These are phyloP conservation scores for Drosophila multiciliata DNA, from an alignment of 2,888 invertebrate genomes.

Conservation along the genomic window DNA sequence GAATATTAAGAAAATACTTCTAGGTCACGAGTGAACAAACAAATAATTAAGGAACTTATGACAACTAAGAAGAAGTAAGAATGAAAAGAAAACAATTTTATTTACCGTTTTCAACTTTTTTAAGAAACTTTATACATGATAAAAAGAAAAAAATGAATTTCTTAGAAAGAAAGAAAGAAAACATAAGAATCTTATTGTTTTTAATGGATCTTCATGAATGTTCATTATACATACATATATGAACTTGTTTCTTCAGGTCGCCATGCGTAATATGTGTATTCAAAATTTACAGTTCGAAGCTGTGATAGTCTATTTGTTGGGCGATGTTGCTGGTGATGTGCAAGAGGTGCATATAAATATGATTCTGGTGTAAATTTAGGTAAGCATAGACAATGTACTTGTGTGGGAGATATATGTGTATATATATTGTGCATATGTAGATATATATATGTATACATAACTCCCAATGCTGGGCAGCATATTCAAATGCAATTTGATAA, in stretches of 20 bases:
- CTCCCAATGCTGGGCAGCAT: slow-evolving; percentile 2
- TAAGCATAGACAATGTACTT: slow-evolving; percentile 3
- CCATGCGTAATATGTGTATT: background rate
- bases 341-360: slow-evolving; percentile 19
- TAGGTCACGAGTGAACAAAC: background rate
- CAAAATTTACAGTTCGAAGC: background rate
- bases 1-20: background rate
- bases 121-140: background rate
- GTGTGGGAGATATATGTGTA: background rate
- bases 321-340: background rate
- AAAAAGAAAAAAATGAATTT: background rate
- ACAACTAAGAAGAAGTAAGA: background rate
- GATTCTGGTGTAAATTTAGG: background rate
- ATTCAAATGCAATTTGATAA: slow-evolving; percentile 37
- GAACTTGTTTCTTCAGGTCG: background rate
- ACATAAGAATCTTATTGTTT: background rate
- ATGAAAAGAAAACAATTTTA: background rate
- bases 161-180: background rate
- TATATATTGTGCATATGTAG: background rate
- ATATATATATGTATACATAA: background rate
- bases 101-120: background rate
- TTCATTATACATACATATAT: background rate
- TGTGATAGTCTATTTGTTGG: background rate
- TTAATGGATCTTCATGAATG: background rate
- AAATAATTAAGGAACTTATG: background rate